A percentile compares a stretch with the other conserved stretches of the same genome.
Conservation (phyloP, 2,888 invertebrate species). For the Eremobia ochroleuca region DNA sequence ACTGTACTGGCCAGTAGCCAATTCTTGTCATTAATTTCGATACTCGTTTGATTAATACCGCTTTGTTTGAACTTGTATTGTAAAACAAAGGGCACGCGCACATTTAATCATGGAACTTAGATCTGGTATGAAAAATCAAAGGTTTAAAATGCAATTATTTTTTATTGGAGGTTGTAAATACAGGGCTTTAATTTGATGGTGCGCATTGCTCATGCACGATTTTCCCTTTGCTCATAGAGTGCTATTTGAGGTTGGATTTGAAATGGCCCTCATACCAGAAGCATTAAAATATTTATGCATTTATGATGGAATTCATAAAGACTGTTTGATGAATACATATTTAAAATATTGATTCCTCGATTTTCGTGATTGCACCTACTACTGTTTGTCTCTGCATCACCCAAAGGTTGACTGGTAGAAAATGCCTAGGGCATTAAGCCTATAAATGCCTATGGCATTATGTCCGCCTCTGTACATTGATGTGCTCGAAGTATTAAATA, state of each 20-base stretch:
- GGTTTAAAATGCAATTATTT: conserved; percentile 51
- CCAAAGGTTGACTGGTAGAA: no score
- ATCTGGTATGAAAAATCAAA: conserved; percentile 55
- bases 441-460: no score
- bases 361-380: no score
- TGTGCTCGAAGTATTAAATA: no score
- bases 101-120: conserved; percentile 49
- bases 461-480: no score
- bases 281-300: background rate
- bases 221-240: conserved; percentile 34
- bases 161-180: conserved; percentile 41
- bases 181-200: conserved; percentile 13
- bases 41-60: conserved; percentile 77
- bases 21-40: conserved; percentile 77
- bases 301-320: background rate
- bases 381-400: no score
- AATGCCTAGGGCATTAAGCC: no score
- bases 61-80: conserved; percentile 69
- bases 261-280: conserved; percentile 12
- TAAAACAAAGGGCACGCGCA: conserved; percentile 64
- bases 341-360: no score
- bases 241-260: conserved; percentile 12
- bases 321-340: background rate
- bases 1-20: conserved; percentile 73
- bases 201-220: conserved; percentile 33